Evolutionary conservation across 92 coral and sea anemone genomes (phyloP), one percentile per base, ranked within the genome.

Genomic region (Bergia sp.): DNA sequence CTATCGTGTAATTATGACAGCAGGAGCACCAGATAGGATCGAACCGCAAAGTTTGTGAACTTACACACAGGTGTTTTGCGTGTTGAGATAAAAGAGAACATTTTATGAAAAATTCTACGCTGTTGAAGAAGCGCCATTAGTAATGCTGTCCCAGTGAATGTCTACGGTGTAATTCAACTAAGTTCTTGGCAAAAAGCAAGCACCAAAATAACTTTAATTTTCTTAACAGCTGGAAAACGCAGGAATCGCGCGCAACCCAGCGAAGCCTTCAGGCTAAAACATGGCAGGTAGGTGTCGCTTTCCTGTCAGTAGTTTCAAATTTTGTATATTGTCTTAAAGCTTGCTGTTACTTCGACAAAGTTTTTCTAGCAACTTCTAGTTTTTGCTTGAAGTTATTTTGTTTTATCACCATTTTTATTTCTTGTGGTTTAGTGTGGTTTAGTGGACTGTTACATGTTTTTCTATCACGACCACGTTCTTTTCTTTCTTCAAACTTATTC

Each of bases 381-480:
- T 79, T 20, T 73, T 18, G 20, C 47, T 55, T 71, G 39, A 84
- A 67, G 87, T 47, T 84, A 36, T 45, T 84, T n/a, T 47, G 5
- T 69, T 84, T 42, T 84, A 71, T 84, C 79, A 29, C 42, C 45
- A 18, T 43, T 71, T 41, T 84, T 1, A 80, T 16, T 57, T 38
- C 71, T 80, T 80, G 85, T 36, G 85, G 65, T 71, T 7, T 38
- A 29, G 29, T 39, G 37, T 76, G 76, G 76, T 72, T 41, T 76
- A 76, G 77, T 29, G 9, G 23, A 67, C 39, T 84, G 57, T 12
- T 71, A 13, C 20, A 71, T 42, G 87, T 29, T 11, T 53, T 16
- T 44, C 11, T 45, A 38, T 13, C 18, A 65, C 49, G 20, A 78
- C 7, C 37, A 36, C 44, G 80, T 76, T 12, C 39, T 45, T 57